A percentile compares a stretch with the other conserved stretches of the same genome.
phyloP scores from a whole-genome alignment of 2,797 vertebrate species.

The Kryptolebias ocellatus region DNA sequence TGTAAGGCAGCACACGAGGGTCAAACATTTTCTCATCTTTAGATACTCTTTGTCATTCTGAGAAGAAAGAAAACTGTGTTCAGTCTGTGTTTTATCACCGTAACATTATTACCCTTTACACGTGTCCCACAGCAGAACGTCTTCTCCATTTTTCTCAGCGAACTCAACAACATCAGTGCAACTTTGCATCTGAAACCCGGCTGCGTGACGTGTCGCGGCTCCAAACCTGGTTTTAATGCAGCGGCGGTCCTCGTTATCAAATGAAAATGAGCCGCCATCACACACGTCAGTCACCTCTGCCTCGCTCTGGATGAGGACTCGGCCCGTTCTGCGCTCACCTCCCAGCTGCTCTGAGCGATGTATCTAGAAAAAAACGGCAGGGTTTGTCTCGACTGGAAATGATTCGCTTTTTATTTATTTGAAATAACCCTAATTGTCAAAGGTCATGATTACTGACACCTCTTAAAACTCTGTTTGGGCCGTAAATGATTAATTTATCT shows the following conservation, averaged over 20 bases:
- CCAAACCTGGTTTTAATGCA: background rate
- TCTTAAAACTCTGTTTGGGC: background rate
- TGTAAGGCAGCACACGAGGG: background rate
- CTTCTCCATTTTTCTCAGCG: slow-evolving; percentile 3
- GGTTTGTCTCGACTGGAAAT: too few species aligned
- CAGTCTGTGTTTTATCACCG: too few species aligned
- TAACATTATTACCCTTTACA: background rate
- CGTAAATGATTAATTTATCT: background rate
- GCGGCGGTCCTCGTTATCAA: slow-evolving; percentile 6
- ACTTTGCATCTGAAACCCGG: background rate
- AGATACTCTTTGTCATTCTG: too few species aligned
- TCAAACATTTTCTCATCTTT: too few species aligned
- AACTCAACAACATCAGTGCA: background rate
- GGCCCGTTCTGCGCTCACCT: slow-evolving; percentile 1
- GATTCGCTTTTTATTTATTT: background rate
- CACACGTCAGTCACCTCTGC: slow-evolving; percentile 5
- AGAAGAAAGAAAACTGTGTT: too few species aligned
- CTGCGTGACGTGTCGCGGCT: slow-evolving; percentile 10
- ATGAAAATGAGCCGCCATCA: slow-evolving; percentile 24
- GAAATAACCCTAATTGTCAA: background rate
- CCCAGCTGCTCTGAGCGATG: background rate
- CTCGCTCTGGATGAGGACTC: background rate
- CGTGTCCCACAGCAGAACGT: background rate
- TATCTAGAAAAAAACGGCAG: background rate
- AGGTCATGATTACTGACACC: background rate